Percentiles rank a stretch among this genome's conserved stretches.
phyloP scores from a whole-genome alignment of 2,888 invertebrate species.

The Rotaria sp. region DNA sequence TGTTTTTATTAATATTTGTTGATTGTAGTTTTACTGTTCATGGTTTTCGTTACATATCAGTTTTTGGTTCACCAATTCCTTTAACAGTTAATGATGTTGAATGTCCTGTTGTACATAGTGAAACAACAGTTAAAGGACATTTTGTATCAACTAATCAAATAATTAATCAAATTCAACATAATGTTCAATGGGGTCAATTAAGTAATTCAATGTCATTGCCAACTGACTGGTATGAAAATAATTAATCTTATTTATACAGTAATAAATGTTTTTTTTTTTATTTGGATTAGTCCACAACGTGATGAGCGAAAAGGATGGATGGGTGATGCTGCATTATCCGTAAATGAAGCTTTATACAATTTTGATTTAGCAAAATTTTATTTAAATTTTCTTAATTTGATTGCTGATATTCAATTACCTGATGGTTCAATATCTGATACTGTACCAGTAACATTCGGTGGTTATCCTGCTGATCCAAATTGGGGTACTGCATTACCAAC shows the following conservation, averaged over 20 bases:
- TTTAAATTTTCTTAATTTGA: constrained; percentile 15
- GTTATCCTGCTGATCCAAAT: constrained; percentile 19
- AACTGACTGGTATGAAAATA: neutral
- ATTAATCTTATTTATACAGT: neutral
- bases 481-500: constrained; percentile 30
- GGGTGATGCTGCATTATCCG: constrained; percentile 10
- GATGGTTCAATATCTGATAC: constrained; percentile 8
- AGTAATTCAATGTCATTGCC: constrained; percentile 29
- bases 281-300: neutral
- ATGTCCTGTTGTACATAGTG: constrained; percentile 23
- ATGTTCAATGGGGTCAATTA: constrained; percentile 29
- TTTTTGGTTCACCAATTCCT: neutral
- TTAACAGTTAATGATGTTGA: neutral
- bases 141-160: neutral
- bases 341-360: constrained; percentile 1
- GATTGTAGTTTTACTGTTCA: constrained; percentile 10
- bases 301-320: constrained; percentile 31
- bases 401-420: constrained; percentile 1
- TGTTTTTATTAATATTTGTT: neutral
- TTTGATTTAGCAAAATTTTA: constrained; percentile 6
- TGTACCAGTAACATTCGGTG: neutral
- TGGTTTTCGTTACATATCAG: constrained; percentile 15
- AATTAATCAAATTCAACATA: constrained; percentile 27
- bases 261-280: neutral
- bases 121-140: constrained; percentile 8